Percentiles rank a stretch among this genome's conserved stretches.
phyloP scores from a whole-genome alignment of 2,797 vertebrate species.

The Semaprochilodus insignis region DNA sequence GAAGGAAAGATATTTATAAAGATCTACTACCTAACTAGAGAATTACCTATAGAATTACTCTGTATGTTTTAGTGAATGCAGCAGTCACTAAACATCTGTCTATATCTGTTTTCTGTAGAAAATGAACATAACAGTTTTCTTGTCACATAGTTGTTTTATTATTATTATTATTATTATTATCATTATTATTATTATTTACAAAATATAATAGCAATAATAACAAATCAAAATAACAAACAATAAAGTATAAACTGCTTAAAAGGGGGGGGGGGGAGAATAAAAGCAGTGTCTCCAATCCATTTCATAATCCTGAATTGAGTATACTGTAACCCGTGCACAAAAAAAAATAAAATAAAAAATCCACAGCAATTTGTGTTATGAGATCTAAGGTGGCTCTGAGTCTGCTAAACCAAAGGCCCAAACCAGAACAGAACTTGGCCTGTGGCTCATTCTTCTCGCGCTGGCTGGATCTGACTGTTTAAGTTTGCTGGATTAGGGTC shows the following conservation, averaged over 20 bases:
- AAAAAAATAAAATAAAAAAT: slow-evolving; percentile 14
- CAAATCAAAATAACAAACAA: slow-evolving; percentile 65
- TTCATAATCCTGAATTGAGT: slow-evolving; percentile 29
- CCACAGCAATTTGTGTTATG: too few species aligned
- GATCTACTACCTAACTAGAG: too few species aligned
- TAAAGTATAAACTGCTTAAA: slow-evolving; percentile 69
- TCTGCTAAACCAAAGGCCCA: not conserved
- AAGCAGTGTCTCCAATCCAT: slow-evolving; percentile 61
- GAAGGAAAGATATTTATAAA: too few species aligned
- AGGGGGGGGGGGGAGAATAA: slow-evolving; percentile 51
- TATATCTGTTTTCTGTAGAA: too few species aligned
- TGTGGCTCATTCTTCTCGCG: not conserved
- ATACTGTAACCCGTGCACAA: not conserved
- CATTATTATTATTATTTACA: slow-evolving; percentile 63
- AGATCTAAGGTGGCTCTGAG: not conserved
- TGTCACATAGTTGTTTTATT: not conserved
- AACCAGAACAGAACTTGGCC: not conserved
- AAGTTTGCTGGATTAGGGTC: not conserved
- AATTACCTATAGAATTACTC: too few species aligned
- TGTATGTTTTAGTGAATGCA: too few species aligned
- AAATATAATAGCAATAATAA: slow-evolving; percentile 72
- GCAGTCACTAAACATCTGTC: too few species aligned
- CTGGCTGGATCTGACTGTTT: too few species aligned
- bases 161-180: not conserved
- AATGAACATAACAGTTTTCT: slow-evolving; percentile 32